These are phyloP conservation scores for Hydrozoanthus tunicans DNA, from an alignment of 64 coral and sea anemone species.

Conservation along the genomic window DNA sequence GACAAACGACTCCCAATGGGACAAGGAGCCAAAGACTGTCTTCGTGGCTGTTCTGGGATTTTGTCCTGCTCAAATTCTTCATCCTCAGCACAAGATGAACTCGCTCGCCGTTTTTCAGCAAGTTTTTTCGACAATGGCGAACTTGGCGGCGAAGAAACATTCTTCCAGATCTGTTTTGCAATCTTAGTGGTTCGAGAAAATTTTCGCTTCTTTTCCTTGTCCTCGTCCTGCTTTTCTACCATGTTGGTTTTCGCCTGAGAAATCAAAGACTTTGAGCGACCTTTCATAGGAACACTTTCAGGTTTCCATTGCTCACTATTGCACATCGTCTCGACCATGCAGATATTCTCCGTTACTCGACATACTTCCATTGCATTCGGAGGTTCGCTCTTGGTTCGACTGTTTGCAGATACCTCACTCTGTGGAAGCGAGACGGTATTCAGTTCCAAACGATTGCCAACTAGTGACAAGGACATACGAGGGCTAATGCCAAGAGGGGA, in stretches of 20 bases:
- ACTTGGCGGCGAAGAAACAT: slow-evolving; percentile 10
- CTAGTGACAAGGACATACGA: neutral
- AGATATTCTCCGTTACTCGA: neutral
- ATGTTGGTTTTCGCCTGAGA: neutral
- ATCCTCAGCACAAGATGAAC: slow-evolving; percentile 16
- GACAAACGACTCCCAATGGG: neutral
- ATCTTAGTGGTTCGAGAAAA: neutral
- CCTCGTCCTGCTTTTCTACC: neutral
- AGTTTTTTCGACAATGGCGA: neutral
- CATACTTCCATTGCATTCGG: neutral
- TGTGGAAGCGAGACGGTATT: slow-evolving; percentile 9
- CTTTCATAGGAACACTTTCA: neutral
- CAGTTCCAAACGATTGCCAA: slow-evolving; percentile 1
- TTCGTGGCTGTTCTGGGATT: neutral
- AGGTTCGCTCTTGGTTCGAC: neutral
- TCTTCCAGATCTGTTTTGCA: slow-evolving; percentile 42
- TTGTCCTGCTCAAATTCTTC: neutral
- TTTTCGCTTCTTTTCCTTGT: slow-evolving; percentile 16
- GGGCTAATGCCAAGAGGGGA: neutral
- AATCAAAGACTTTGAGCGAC: neutral
- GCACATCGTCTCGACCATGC: neutral
- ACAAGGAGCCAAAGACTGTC: neutral
- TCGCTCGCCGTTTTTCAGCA: neutral
- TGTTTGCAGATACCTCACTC: slow-evolving; percentile 7
- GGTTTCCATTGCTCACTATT: neutral